Conservation (phyloP, 2,113 vertebrate species). For the Recurvirostra avosetta region DNA sequence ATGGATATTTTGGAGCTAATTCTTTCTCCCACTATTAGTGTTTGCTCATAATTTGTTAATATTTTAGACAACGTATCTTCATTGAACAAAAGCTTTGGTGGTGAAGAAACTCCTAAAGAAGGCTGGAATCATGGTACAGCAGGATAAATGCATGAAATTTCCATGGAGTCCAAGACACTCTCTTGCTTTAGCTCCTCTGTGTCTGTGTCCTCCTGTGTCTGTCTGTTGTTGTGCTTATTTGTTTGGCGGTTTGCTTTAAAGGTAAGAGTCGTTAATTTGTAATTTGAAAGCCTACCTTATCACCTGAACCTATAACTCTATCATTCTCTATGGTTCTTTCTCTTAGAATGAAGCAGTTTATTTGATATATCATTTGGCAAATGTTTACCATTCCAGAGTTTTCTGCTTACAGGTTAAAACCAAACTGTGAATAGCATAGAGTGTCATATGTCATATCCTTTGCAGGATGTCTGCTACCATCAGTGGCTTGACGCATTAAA, state of each 20-base stretch:
- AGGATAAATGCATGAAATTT: background rate
- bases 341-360: background rate
- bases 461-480: background rate
- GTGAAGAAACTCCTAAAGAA: background rate
- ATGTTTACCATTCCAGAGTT: background rate
- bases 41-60: background rate
- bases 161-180: background rate
- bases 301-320: background rate
- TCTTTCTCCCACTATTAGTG: background rate
- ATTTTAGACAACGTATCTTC: background rate
- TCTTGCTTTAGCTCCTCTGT: background rate
- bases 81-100: background rate
- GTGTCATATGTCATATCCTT: background rate
- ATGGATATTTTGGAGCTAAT: background rate
- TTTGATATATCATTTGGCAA: background rate
- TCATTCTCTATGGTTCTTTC: background rate
- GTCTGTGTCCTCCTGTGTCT: background rate
- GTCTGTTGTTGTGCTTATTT: background rate
- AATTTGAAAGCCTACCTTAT: background rate
- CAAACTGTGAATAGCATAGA: background rate
- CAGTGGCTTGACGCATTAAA: background rate
- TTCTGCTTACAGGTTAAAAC: background rate
- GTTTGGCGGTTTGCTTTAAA: background rate
- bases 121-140: background rate
- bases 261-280: background rate